phyloP scores from a whole-genome alignment of 2,797 vertebrate genomes.

The Neopelma chrysocephalum region DNA sequence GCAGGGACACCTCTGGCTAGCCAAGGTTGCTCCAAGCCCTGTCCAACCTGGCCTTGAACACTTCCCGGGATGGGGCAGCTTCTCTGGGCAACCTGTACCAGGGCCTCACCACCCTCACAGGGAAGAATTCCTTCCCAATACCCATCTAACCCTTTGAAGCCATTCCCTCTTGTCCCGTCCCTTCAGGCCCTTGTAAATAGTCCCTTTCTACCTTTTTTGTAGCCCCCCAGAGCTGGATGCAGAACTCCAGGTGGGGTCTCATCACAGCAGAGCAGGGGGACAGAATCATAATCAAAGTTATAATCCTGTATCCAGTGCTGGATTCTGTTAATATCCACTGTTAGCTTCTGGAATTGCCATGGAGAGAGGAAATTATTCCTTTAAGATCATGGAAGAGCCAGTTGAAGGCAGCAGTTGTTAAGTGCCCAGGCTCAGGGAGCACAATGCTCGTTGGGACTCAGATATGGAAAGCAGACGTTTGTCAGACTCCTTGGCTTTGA shows the following conservation, averaged over 20 bases:
- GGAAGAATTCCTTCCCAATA: background rate
- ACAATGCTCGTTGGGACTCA: background rate
- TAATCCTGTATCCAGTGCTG: background rate
- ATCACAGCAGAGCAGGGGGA: background rate
- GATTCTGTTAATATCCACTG: background rate
- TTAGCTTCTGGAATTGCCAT: background rate
- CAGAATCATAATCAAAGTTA: background rate
- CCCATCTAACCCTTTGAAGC: background rate
- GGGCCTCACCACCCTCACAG: background rate
- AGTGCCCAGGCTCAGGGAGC: background rate
- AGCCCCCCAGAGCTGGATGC: background rate
- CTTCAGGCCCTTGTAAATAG: background rate
- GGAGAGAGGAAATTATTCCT: background rate
- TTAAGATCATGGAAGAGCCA: background rate
- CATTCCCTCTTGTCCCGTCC: background rate
- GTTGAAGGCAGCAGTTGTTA: background rate
- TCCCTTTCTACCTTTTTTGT: background rate
- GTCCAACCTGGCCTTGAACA: background rate
- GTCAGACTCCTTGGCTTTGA: background rate
- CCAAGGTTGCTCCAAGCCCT: background rate
- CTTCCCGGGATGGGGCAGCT: background rate
- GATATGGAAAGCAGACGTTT: slow-evolving; percentile 30
- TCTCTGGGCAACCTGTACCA: background rate
- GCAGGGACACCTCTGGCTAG: background rate
- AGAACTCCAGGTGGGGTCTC: background rate